Conservation (phyloP, 53 echinoderm and acorn worm species). For the Echinometra lucunter region DNA sequence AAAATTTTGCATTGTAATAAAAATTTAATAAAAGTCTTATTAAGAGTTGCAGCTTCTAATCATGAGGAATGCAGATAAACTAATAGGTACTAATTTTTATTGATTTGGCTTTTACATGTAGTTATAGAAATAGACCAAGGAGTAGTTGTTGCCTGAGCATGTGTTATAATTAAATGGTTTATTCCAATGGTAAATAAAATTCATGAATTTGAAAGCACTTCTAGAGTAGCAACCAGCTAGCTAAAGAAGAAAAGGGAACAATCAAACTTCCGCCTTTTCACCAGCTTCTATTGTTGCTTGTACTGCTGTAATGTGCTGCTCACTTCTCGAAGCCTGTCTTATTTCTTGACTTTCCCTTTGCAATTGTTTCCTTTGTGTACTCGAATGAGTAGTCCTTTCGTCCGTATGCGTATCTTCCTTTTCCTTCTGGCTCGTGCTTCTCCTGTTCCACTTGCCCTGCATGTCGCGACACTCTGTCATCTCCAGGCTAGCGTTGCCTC, state of each 20-base stretch:
- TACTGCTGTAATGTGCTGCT: constrained; percentile 39
- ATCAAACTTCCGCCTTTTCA: constrained; percentile 24
- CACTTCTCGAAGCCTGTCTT: not conserved
- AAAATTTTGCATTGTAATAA: too few species aligned
- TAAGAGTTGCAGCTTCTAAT: too few species aligned
- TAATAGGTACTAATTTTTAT: too few species aligned
- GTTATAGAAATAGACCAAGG: too few species aligned
- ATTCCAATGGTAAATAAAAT: not conserved
- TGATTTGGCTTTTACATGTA: too few species aligned
- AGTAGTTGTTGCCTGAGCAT: too few species aligned
- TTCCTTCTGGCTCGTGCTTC: constrained; percentile 30
- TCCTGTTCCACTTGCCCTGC: constrained; percentile 46
- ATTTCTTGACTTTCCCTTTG: not conserved
- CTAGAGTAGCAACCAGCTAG: not conserved
- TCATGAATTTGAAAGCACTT: not conserved
- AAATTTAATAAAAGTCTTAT: too few species aligned
- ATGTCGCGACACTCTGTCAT: constrained; percentile 39
- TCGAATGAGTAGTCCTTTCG: constrained; percentile 44
- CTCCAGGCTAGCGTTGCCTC: constrained; percentile 39
- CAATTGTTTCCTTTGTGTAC: not conserved
- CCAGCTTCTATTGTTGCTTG: constrained; percentile 56
- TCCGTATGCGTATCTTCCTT: not conserved
- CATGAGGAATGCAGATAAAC: too few species aligned
- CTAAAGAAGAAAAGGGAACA: not conserved
- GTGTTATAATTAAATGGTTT: too few species aligned